These are phyloP conservation scores for Ennomos quercinarius DNA, from an alignment of 2,888 invertebrate species.

Conservation along the genomic window DNA sequence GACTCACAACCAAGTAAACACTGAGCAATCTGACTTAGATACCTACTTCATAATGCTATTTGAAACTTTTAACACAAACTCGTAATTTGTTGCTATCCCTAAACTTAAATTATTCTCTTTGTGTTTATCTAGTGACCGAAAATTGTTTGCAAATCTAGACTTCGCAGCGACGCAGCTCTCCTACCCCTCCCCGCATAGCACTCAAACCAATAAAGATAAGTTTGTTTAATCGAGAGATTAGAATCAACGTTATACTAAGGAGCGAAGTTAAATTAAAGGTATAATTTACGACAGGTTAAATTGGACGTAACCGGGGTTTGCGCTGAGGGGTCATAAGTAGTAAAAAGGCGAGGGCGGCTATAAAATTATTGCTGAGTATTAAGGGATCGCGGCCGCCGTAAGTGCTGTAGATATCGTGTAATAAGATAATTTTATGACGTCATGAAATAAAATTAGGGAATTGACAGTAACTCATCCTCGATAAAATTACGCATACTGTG, in stretches of 20 bases:
- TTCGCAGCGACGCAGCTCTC: background rate
- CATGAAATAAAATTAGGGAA: slow-evolving; percentile 40
- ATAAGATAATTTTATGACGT: slow-evolving; percentile 40
- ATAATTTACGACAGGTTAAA: slow-evolving; percentile 32
- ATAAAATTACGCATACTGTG: slow-evolving; percentile 21
- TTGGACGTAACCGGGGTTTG: slow-evolving; percentile 30
- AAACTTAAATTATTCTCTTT: slow-evolving; percentile 9
- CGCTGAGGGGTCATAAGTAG: slow-evolving; percentile 37
- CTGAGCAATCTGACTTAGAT: background rate
- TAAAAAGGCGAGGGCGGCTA: slow-evolving; percentile 34
- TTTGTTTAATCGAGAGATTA: slow-evolving; percentile 25
- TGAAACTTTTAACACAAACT: slow-evolving; percentile 3
- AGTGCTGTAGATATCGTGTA: slow-evolving; percentile 40
- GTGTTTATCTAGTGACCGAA: slow-evolving; percentile 10
- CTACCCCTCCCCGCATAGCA: background rate
- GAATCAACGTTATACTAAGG: slow-evolving; percentile 15
- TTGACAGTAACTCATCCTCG: slow-evolving; percentile 33
- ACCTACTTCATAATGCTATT: background rate
- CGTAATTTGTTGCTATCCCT: slow-evolving; percentile 11
- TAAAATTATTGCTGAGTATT: slow-evolving; percentile 43
- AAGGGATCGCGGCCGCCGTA: slow-evolving; percentile 37
- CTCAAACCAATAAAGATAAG: slow-evolving; percentile 9
- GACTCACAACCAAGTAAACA: background rate
- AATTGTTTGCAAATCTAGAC: slow-evolving; percentile 14
- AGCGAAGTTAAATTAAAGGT: slow-evolving; percentile 33